Base-by-base conservation (phyloP, 2,888 invertebrate species). In the Schizotus pectinicornis region DNA sequence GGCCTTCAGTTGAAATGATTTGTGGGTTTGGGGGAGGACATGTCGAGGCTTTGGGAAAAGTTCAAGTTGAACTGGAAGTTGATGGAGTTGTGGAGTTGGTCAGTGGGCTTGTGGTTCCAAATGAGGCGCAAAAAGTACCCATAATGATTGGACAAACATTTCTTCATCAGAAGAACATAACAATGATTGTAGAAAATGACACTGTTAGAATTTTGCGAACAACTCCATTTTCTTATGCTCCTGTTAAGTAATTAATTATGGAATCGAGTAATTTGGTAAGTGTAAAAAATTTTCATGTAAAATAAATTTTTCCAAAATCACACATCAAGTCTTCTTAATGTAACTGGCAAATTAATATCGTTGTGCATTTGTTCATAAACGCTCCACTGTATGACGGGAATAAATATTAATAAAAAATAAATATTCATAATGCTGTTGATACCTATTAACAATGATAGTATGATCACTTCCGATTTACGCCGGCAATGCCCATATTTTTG, bases 141-240 rank as follows among this genome's bases (percentile, higher is more conserved):
- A 22, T 59, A 12, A 51, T 59, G 3, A 41, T 59, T 46, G 59
- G 59, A n/a, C 54, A 55, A 14, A 9, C 30, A 6, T 55, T 59
- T 32, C 51, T 59, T n/a, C 39, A 45, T 31, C 7, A 48, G 31
- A 37, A 36, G 11, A 7, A 37, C 14, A 11, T 37, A 6, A 14
- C 11, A 37, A 38, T 48, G 36, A 11, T 48, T 32, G 30, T 30
- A 12, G 12, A 11, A 14, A 48, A 48, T 37, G 31, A 11, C n/a
- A 38, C 12, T n/a, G 31, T 11, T 31, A 32, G 42, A 42, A 31
- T 41, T 41, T 39, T 14, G 7, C 22, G 9, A 22, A 31, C 6
- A 13, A 3, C 22, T 14, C 9, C 41, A 12, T n/a, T 41, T 41
- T 14, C 7, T 1, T 1, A 9, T 41, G 6, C 6, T 41, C 31